These are phyloP conservation scores for Bufotes viridis DNA, from an alignment of 2,797 vertebrate genomes.

Conservation along the genomic window DNA sequence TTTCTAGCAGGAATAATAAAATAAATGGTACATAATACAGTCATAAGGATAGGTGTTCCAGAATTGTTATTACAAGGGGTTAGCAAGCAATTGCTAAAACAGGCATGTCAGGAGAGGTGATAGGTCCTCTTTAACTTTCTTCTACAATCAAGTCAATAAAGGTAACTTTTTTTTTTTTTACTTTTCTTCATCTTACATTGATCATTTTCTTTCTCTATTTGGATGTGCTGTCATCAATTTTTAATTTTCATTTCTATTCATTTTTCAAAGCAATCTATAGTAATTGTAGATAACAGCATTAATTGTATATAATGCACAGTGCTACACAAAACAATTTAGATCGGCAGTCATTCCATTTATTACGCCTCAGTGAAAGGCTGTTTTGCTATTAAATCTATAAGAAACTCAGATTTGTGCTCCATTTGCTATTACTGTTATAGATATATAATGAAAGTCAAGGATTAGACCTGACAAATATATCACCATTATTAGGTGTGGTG, in stretches of 20 bases:
- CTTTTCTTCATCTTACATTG: not conserved
- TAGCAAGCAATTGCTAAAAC: too few relatives aligned
- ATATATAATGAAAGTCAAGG: slow-evolving; percentile 16
- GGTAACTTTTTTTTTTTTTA: not conserved
- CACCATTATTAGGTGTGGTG: slow-evolving; percentile 11
- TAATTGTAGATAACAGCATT: not conserved
- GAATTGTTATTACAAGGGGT: too few relatives aligned
- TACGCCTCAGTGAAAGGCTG: not conserved
- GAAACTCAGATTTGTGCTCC: slow-evolving; percentile 8
- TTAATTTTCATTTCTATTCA: not conserved
- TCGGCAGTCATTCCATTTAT: not conserved
- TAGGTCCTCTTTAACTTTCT: not conserved
- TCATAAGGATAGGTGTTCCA: too few relatives aligned
- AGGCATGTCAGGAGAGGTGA: too few relatives aligned
- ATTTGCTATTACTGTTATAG: not conserved
- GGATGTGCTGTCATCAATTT: not conserved
- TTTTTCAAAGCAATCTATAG: not conserved
- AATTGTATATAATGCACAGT: not conserved
- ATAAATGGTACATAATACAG: too few relatives aligned
- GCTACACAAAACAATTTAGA: not conserved
- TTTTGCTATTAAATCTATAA: not conserved
- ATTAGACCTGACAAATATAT: not conserved
- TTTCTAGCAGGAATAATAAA: too few relatives aligned
- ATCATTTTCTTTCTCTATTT: not conserved
- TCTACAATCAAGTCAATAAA: not conserved